phyloP scores from a whole-genome alignment of 2,797 vertebrate genomes.

The Syndactyla subalaris region DNA sequence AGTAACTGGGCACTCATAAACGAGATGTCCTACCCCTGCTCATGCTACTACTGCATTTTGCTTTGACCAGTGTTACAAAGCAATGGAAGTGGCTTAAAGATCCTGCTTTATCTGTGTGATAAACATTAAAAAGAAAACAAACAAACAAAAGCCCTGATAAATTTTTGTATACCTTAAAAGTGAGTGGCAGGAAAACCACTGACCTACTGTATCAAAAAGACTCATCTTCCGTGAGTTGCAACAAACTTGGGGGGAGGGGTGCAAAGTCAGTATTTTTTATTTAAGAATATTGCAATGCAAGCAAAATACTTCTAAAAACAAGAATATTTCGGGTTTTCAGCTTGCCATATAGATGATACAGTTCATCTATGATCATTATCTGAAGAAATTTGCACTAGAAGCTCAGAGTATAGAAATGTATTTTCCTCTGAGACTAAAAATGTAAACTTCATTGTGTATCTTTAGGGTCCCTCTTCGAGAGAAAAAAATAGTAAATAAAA shows the following conservation, averaged over 20 bases:
- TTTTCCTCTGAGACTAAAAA: neutral
- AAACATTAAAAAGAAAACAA: neutral
- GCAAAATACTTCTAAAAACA: neutral
- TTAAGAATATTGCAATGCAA: neutral
- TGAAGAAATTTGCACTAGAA: neutral
- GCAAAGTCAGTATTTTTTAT: neutral
- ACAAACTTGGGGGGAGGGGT: neutral
- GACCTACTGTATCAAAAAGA: neutral
- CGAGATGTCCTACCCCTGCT: neutral
- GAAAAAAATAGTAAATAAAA: conserved; percentile 29
- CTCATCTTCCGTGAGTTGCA: neutral
- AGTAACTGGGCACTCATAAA: neutral
- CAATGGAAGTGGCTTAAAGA: neutral
- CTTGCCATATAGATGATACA: neutral
- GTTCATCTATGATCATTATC: neutral
- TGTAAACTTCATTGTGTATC: neutral
- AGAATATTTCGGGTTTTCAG: neutral
- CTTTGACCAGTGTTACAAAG: neutral
- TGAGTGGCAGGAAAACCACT: neutral
- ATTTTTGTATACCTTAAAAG: neutral
- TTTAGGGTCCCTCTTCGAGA: neutral
- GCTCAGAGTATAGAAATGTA: neutral
- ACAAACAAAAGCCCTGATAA: fast-evolving
- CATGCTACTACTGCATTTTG: neutral
- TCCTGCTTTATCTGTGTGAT: neutral